These are phyloP conservation scores for Apostichopus parvimensis DNA, from an alignment of 35 echinoderm and acorn worm genomes.

Conservation along the genomic window DNA sequence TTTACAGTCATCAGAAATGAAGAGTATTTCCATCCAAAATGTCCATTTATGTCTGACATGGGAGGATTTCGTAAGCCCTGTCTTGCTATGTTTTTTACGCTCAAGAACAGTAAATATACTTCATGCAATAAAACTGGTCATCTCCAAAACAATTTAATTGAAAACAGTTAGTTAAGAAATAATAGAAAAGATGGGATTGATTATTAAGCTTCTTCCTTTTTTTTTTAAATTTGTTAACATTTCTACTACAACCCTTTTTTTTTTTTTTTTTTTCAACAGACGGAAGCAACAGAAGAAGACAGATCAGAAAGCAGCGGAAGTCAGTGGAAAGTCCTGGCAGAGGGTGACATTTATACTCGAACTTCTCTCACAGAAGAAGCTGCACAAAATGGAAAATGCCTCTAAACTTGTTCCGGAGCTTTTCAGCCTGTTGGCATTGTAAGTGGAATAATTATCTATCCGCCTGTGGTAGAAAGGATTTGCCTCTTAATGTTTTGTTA, in stretches of 20 bases:
- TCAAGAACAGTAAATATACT: not conserved
- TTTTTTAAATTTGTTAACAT: no score
- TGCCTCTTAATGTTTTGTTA: no score
- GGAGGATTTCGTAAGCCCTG: no score
- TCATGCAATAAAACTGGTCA: not conserved
- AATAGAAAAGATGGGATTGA: no score
- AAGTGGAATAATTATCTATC: not conserved
- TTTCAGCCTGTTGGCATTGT: conserved; percentile 76
- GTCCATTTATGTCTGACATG: no score
- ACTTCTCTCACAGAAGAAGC: conserved; percentile 84
- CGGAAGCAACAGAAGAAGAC: conserved; percentile 42
- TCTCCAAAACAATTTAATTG: not conserved
- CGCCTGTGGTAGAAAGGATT: no score
- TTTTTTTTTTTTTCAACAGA: not conserved
- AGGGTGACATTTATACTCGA: conserved; percentile 81
- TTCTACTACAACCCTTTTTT: no score
- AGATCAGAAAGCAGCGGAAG: conserved; percentile 25
- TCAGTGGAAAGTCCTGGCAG: conserved; percentile 62
- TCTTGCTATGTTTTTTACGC: no score
- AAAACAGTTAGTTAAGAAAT: no score
- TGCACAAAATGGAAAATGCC: conserved; percentile 64
- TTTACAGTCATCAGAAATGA: no score
- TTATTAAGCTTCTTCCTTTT: no score
- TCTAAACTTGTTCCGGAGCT: conserved; percentile 64
- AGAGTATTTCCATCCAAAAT: no score